Percentiles rank a stretch among this genome's conserved stretches.
phyloP scores from a whole-genome alignment of 2,113 vertebrate genomes.

The Saccopteryx bilineata region DNA sequence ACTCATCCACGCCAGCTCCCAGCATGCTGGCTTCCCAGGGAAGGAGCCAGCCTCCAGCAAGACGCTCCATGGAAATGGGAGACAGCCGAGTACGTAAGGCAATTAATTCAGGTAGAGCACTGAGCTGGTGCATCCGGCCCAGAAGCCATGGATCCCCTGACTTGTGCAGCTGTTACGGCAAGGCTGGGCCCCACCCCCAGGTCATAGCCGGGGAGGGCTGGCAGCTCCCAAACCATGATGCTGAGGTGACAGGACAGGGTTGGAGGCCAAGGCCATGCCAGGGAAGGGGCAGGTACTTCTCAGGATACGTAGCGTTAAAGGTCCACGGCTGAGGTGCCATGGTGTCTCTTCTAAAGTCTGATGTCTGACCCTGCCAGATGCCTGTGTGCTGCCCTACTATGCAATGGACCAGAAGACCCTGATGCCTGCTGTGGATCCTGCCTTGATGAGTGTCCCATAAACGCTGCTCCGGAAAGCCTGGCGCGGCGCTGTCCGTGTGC shows the following conservation, averaged over 20 bases:
- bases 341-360: not conserved
- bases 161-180: not conserved
- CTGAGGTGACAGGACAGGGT: not conserved
- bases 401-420: not conserved
- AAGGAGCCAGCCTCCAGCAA: not conserved
- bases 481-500: too few species aligned
- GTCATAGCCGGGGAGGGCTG: not conserved
- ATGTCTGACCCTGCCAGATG: not conserved
- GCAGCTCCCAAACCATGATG: not conserved
- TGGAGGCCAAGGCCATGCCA: not conserved
- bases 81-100: not conserved
- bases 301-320: not conserved
- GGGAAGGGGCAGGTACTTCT: not conserved
- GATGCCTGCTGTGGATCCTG: not conserved
- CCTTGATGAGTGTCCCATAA: not conserved
- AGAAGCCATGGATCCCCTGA: not conserved
- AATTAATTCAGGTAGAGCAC: accelerated
- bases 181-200: not conserved
- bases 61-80: not conserved
- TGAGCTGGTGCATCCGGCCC: not conserved
- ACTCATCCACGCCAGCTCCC: not conserved
- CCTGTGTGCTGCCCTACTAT: not conserved
- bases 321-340: not conserved
- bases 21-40: not conserved
- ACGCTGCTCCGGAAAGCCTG: not conserved